Evolutionary conservation across 2,888 invertebrate genomes (phyloP).

Genomic region (Chrysomela aeneicollis): DNA sequence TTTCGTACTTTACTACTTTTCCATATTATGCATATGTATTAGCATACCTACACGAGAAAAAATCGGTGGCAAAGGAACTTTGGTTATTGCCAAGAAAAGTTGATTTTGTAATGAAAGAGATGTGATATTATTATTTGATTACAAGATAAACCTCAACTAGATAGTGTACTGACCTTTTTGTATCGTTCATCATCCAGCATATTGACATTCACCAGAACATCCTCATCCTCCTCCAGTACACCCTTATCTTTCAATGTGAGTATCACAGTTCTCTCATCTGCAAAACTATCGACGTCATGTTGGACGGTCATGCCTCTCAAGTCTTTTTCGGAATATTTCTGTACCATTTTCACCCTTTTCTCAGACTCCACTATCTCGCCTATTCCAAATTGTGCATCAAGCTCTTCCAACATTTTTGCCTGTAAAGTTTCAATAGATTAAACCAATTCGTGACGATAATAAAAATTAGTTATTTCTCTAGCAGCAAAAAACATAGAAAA

Average conservation of each 20-base stretch:
- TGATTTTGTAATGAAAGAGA: too few species aligned
- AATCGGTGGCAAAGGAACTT: too few species aligned
- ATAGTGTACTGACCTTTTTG: conserved; percentile 67
- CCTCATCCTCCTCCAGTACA: conserved; percentile 82
- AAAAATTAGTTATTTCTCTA: too few species aligned
- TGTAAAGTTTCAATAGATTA: conserved; percentile 53
- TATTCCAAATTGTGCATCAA: conserved; percentile 95
- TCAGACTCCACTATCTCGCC: conserved; percentile 85
- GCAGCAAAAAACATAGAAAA: too few species aligned
- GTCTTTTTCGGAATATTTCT: conserved; percentile 74
- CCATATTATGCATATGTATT: too few species aligned
- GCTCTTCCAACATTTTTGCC: conserved; percentile 93
- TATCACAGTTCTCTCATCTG: conserved; percentile 85
- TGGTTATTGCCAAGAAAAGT: too few species aligned
- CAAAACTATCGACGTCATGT: conserved; percentile 75
- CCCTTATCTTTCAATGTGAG: conserved; percentile 93
- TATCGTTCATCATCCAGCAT: conserved; percentile 85
- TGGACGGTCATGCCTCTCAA: conserved; percentile 86
- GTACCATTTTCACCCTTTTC: conserved; percentile 65
- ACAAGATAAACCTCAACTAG: too few species aligned
- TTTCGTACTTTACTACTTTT: too few species aligned
- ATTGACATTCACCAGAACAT: conserved; percentile 92
- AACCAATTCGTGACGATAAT: conserved; percentile 5
- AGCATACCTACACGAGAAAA: too few species aligned
- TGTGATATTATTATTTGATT: too few species aligned